Percentiles rank a stretch among this genome's conserved stretches.
These are phyloP conservation scores for Branchinecta lindahli DNA, from an alignment of 1,140 invertebrate species.

Conservation along the genomic window DNA sequence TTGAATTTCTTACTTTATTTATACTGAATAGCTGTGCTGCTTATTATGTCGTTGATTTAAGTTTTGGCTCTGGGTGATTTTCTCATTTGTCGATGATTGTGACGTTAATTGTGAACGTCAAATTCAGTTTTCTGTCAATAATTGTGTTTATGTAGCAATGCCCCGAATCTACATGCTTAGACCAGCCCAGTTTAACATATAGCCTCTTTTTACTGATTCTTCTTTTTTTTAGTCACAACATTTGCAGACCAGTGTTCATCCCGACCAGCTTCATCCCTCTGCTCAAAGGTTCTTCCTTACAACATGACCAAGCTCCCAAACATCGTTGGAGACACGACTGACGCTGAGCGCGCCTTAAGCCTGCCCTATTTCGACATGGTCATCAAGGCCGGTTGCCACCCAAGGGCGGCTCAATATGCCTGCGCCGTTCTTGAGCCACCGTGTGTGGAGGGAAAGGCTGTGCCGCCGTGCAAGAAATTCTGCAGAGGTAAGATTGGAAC, in stretches of 20 bases:
- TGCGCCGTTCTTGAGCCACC: constrained; percentile 48
- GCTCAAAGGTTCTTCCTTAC: constrained; percentile 44
- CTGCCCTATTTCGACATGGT: constrained; percentile 38
- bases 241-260: background rate
- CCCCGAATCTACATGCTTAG: too few species aligned
- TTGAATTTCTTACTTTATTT: too few species aligned
- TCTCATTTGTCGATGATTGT: too few species aligned
- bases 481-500: constrained; percentile 40
- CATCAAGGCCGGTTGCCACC: constrained; percentile 43
- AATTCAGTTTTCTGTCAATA: too few species aligned
- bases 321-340: constrained; percentile 28
- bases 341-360: constrained; percentile 31
- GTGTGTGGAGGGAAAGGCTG: constrained; percentile 40
- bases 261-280: constrained; percentile 25
- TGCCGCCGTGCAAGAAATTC: constrained; percentile 44
- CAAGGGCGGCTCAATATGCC: constrained; percentile 41
- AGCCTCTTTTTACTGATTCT: too few species aligned
- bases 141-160: too few species aligned
- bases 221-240: too few species aligned
- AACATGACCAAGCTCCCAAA: constrained; percentile 39
- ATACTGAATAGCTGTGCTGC: too few species aligned
- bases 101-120: too few species aligned
- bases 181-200: too few species aligned
- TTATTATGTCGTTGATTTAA: too few species aligned
- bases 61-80: too few species aligned